Percentiles rank a stretch among this genome's conserved stretches.
These are phyloP conservation scores for Perizoma affinitatum DNA, from an alignment of 2,888 invertebrate genomes.

Conservation along the genomic window DNA sequence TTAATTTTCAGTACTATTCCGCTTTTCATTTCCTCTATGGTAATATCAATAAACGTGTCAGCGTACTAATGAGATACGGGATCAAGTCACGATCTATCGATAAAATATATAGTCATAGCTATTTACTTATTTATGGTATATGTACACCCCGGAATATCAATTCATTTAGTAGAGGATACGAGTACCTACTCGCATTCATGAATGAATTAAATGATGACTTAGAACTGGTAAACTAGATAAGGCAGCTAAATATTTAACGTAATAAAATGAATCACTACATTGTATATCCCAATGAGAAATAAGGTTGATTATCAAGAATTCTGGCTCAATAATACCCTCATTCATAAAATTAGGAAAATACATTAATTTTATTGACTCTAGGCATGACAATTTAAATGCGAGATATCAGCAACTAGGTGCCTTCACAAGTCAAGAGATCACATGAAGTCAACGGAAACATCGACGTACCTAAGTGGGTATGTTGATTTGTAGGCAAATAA, in stretches of 20 bases:
- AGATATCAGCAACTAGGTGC: slow-evolving; percentile 18
- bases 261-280: slow-evolving; percentile 33
- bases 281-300: slow-evolving; percentile 27
- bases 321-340: slow-evolving; percentile 29
- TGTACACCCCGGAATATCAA: slow-evolving; percentile 30
- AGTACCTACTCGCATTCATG: slow-evolving; percentile 36
- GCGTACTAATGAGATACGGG: slow-evolving; percentile 67
- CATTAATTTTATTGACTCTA: slow-evolving; percentile 19
- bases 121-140: slow-evolving; percentile 35
- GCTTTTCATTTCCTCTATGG: slow-evolving; percentile 71
- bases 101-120: slow-evolving; percentile 42
- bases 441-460: slow-evolving; percentile 19
- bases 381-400: slow-evolving; percentile 11
- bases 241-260: slow-evolving; percentile 32
- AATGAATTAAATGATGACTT: slow-evolving; percentile 28
- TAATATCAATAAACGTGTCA: slow-evolving; percentile 70
- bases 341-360: slow-evolving; percentile 29
- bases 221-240: slow-evolving; percentile 32
- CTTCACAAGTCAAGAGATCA: slow-evolving; percentile 22
- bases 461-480: background rate
- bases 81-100: slow-evolving; percentile 57
- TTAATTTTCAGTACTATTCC: slow-evolving; percentile 41
- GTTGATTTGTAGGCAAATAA: slow-evolving; percentile 9
- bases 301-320: slow-evolving; percentile 27
- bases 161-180: slow-evolving; percentile 37